phyloP scores from a whole-genome alignment of 2,113 vertebrate species.

The Quiscalus mexicanus region DNA sequence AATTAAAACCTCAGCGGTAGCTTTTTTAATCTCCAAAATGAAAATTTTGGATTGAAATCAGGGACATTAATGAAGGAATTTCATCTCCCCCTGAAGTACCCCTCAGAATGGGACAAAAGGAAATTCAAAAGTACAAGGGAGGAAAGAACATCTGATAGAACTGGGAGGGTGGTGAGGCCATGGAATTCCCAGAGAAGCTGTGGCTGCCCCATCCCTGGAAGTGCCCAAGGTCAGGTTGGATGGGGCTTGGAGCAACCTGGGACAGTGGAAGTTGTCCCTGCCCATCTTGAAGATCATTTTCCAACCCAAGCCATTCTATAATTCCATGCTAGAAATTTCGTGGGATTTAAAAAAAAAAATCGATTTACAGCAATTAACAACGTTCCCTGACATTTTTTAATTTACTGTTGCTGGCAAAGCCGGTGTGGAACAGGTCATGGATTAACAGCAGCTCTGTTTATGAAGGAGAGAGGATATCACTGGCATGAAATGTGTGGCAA shows the following conservation, averaged over 20 bases:
- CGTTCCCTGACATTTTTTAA: not conserved
- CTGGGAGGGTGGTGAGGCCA: not conserved
- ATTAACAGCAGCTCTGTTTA: not conserved
- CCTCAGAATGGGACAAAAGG: not conserved
- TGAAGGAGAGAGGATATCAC: not conserved
- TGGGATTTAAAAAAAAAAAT: not conserved
- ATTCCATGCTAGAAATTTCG: not conserved
- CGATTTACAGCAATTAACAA: not conserved
- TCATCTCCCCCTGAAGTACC: not conserved
- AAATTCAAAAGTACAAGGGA: not conserved
- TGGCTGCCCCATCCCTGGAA: not conserved
- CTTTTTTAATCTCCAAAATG: not conserved
- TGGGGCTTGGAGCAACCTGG: rapidly evolving
- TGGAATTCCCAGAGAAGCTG: not conserved
- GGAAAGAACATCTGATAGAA: not conserved
- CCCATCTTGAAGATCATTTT: not conserved
- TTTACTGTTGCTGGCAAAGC: not conserved
- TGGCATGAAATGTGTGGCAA: not conserved
- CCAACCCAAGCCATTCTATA: not conserved
- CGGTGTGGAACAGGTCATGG: not conserved
- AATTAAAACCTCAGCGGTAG: not conserved
- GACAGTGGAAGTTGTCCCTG: not conserved
- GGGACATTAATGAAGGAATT: not conserved
- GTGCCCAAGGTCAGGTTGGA: rapidly evolving
- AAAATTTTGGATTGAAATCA: not conserved